A percentile compares a stretch with the other conserved stretches of the same genome.
Conservation (phyloP, 2,797 vertebrate genomes). For the Salmo trutta region DNA sequence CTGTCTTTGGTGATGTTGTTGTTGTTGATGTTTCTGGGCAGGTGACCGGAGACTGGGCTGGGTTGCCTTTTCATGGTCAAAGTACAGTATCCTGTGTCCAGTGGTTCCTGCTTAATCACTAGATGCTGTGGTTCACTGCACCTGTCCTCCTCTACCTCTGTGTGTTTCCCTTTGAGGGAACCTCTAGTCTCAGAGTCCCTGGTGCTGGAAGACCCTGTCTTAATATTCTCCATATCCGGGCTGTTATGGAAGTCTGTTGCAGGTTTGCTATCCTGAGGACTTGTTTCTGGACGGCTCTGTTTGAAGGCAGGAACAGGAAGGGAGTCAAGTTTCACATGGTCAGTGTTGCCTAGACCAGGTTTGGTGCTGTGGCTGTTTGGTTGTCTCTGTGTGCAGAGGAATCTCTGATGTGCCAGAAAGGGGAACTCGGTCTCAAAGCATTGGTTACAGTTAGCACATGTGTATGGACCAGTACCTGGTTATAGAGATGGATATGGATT, state of each 20-base stretch:
- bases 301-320: background rate
- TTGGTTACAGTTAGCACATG: slow-evolving; percentile 80
- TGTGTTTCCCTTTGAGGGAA: slow-evolving; percentile 27
- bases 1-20: slow-evolving; percentile 79
- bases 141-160: slow-evolving; percentile 17
- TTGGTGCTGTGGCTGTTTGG: slow-evolving; percentile 45
- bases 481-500: background rate
- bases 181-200: slow-evolving; percentile 18
- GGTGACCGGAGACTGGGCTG: slow-evolving; percentile 72
- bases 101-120: background rate
- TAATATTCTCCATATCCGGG: slow-evolving; percentile 78
- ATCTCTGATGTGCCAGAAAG: slow-evolving; percentile 79
- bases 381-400: slow-evolving; percentile 80
- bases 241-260: slow-evolving; percentile 84
- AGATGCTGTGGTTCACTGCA: no score
- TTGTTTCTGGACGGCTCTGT: background rate
- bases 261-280: slow-evolving; percentile 64
- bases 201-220: slow-evolving; percentile 21
- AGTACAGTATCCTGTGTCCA: slow-evolving; percentile 20
- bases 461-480: slow-evolving; percentile 69
- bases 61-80: slow-evolving; percentile 51
- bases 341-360: slow-evolving; percentile 47
- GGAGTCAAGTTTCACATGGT: slow-evolving; percentile 11
- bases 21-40: slow-evolving; percentile 72
- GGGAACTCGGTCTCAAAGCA: slow-evolving; percentile 84